A percentile compares a stretch with the other conserved stretches of the same genome.
These are phyloP conservation scores for Cirrhinus mrigala DNA, from an alignment of 2,797 vertebrate genomes.

Conservation along the genomic window DNA sequence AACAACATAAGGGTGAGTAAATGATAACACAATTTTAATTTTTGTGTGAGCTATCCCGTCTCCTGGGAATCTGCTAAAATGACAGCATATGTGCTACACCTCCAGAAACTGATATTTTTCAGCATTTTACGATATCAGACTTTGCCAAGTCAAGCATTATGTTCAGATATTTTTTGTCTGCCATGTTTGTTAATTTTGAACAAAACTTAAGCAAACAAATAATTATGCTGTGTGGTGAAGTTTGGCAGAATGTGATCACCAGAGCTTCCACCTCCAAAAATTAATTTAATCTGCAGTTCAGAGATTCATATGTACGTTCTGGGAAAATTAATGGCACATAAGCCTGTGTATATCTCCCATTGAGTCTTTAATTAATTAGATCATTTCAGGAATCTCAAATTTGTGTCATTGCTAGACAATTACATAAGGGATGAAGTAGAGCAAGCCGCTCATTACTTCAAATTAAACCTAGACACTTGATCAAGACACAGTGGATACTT, in stretches of 20 bases:
- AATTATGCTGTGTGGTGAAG: not conserved
- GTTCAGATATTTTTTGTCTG: not conserved
- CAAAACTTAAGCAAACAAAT: not conserved
- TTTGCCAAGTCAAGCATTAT: not conserved
- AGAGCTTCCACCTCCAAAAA: slow-evolving; percentile 14
- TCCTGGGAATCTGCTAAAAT: not conserved
- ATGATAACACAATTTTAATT: not conserved
- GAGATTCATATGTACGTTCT: slow-evolving; percentile 8
- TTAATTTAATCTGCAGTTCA: slow-evolving; percentile 22
- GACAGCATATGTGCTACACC: not conserved
- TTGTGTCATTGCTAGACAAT: not conserved
- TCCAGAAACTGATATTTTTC: not conserved
- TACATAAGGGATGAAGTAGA: slow-evolving; percentile 2
- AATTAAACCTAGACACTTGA: not conserved
- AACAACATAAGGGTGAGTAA: not conserved
- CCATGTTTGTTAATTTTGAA: slow-evolving; percentile 12
- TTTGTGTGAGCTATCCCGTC: not conserved
- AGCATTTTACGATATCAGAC: not conserved
- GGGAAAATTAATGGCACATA: not conserved
- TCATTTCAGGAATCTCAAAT: not conserved
- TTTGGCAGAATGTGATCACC: slow-evolving; percentile 7
- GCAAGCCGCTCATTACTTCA: not conserved
- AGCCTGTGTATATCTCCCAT: not conserved
- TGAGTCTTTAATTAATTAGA: slow-evolving; percentile 16
- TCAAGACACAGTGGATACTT: not conserved